A percentile compares a stretch with the other conserved stretches of the same genome.
These are phyloP conservation scores for Aleiodes leptofemur DNA, from an alignment of 2,888 invertebrate genomes.

Conservation along the genomic window DNA sequence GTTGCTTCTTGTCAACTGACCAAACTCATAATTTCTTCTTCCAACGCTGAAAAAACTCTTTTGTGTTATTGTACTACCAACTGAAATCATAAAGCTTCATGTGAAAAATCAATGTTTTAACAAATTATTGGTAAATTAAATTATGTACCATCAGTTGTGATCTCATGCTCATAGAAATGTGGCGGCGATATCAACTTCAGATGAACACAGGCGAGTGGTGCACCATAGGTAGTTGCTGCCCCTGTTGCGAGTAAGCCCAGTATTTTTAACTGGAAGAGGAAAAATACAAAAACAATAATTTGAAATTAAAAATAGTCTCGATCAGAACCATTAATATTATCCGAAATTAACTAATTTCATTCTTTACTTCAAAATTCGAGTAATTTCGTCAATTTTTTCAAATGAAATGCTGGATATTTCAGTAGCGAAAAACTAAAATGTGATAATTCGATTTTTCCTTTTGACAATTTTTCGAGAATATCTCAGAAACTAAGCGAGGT, in stretches of 20 bases:
- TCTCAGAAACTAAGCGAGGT: no score
- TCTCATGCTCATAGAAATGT: slow-evolving; percentile 68
- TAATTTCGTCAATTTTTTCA: no score
- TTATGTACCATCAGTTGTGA: slow-evolving; percentile 67
- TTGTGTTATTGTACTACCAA: slow-evolving; percentile 66
- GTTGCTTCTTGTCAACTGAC: slow-evolving; percentile 52
- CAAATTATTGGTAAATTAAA: slow-evolving; percentile 18
- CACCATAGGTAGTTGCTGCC: slow-evolving; percentile 56
- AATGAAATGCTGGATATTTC: no score
- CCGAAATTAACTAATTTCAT: no score
- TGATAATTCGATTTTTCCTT: no score
- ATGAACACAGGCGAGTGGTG: slow-evolving; percentile 68
- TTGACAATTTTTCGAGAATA: no score
- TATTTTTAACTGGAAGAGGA: slow-evolving; percentile 59
- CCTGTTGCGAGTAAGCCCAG: slow-evolving; percentile 59
- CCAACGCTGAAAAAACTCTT: slow-evolving; percentile 68
- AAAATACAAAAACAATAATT: not conserved
- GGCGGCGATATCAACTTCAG: slow-evolving; percentile 70
- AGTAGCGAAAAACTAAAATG: no score
- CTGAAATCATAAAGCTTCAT: slow-evolving; percentile 50
- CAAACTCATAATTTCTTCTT: slow-evolving; percentile 55
- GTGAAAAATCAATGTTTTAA: not conserved
- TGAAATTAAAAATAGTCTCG: no score
- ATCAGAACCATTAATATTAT: no score
- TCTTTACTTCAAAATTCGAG: no score